Evolutionary conservation across 2,797 vertebrate species (phyloP), one percentile per base, ranked within the genome.

Genomic region (Meda fulgida): DNA sequence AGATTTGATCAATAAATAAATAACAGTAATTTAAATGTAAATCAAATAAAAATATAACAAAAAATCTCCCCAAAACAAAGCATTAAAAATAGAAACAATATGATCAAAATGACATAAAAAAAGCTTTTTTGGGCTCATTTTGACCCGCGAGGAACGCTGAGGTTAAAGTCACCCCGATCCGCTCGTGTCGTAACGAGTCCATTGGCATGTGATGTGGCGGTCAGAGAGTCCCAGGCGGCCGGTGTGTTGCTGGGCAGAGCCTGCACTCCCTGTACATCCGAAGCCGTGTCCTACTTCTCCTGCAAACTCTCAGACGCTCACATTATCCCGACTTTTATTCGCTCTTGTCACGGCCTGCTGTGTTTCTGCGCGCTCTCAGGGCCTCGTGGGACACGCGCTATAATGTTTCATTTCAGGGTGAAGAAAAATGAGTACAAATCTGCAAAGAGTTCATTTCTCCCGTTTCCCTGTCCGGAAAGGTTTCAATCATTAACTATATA

Each of bases 401-500:
- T 84, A 34, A 79, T 63, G 26, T 87, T 87, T 89, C 73, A 71
- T 77, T 87, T 86, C 76, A 81, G 77, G 60, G n/a, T 11, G 79
- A 86, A 83, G 69, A 85, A 71, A 87, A 87, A 83, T 63, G 63
- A 85, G 85, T 84, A 7, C 72, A 58, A 58, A 79, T 80, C 43
- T 48, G 77, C 58, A 19, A 16, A 80, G 78, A 81, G 84, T 36
- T 38, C 18, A 66, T 70, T 38, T 78, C 14, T 34, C 26, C 60
- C 60, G 14, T 31, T 60, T 13, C 3, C 8, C 55, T 11, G 53
- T 23, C 23, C 10, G 26, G 5, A 78, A 89, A 89, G 87, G 90
- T 84, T 87, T 89, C 90, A 91, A 93, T 93, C 89, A 94, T 94
- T 93, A 93, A 93, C 93, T 46, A 46, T n/a, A n/a, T n/a, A n/a